Base-by-base conservation (phyloP, 2,888 invertebrate species). In the Drosophila quasianomalipes region DNA sequence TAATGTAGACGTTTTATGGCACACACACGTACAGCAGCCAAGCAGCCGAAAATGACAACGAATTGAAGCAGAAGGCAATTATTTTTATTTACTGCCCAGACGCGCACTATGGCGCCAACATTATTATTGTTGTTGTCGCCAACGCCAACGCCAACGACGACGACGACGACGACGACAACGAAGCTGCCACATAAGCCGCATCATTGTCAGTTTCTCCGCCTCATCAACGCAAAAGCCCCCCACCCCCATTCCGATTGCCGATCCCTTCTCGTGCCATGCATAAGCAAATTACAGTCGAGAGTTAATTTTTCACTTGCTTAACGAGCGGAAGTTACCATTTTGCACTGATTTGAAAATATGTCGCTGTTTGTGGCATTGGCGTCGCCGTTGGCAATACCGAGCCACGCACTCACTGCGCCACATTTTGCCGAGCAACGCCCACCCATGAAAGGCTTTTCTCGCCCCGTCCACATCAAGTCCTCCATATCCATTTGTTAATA, bases 271-370 rank as follows among this genome's bases (percentile, higher is more conserved):
- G 63, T 79, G 72, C 72, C 83, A 67, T 74, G 80, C 82, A 85
- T 88, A 87, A 85, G 85, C 89, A 87, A 87, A 87, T 87, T 87
- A 85, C 86, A 80, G 85, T 74, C 82, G 85, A 82, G 85, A 91
- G 92, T 92, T 92, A 92, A 92, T 92, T 92, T 92, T 92, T 92
- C 92, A 92, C 90, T 90, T 92, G 92, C 89, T 92, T 91, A 92
- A 92, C 92, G 92, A 91, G 91, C 92, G 92, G 92, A 92, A 92
- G 92, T 91, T 91, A 86, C 84, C 91, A 90, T 91, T 92, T 91
- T 89, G 91, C 87, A 84, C 88, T 90, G 92, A 92, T 92, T 92
- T 92, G 89, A 88, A 91, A 92, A 91, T 86, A 91, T 91, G 90
- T 90, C 91, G 83, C 89, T 80, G 81, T 82, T 88, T 86, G 89